Evolutionary conservation across 2,888 invertebrate genomes (phyloP), one percentile per base, ranked within the genome.

Genomic region (Drosophila siamana): DNA sequence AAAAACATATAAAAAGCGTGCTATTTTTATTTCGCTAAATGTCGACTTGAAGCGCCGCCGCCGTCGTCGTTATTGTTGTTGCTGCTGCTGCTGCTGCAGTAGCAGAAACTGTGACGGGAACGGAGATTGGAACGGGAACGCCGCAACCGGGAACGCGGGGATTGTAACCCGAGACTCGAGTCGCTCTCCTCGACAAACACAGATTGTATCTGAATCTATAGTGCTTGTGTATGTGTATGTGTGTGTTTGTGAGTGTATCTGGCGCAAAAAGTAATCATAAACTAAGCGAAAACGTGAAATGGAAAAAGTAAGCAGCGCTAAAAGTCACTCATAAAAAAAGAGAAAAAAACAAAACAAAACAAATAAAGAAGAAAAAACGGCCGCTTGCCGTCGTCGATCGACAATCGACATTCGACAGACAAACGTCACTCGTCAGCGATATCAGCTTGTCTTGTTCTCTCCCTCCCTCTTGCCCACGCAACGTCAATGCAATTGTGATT

Each of bases 1-100:
- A 84, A 80, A 77, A 55, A 60, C 57, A 77, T 61, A 84, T 84
- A 85, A 81, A 87, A 81, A 84, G 83, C 75, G 83, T 87, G 82
- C 86, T 83, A 87, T 83, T 87, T 84, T 79, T 83, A 82, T 87
- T 81, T 79, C 70, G 86, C 86, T 82, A 82, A 84, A 84, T 87
- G 83, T 85, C 86, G 83, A 79, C 82, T 78, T 74, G 68, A 75
- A 82, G 80, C 80, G 80, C 67, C 75, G 77, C 56, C 62, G 71
- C 55, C 44, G 62, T 28, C 9, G 36, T 13, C 73, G 72, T 55
- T 74, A 61, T 41, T 62, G 67, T 59, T 19, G 66, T 16, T 46
- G 55, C 28, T 43, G 50, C 36, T 47, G 50, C 59, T 74, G 70
- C 69, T 70, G 71, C 76, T 59, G 57, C 76, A 76, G 74, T 72